Percentiles rank a stretch among this genome's conserved stretches.
These are phyloP conservation scores for Chanos chanos DNA, from an alignment of 2,797 vertebrate species.

Conservation along the genomic window DNA sequence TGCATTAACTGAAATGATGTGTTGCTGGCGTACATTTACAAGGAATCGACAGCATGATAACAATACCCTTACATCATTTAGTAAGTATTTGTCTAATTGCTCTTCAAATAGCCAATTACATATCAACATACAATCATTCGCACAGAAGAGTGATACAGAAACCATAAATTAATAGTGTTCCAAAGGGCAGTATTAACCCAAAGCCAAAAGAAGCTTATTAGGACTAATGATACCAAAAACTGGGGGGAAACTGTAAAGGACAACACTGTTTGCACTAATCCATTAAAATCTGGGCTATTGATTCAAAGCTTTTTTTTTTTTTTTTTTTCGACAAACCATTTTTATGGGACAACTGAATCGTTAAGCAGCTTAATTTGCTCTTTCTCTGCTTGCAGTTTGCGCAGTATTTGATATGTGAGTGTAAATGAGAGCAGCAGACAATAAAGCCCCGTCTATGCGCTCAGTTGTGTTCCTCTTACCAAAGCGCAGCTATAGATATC, in stretches of 20 bases:
- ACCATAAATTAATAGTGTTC: slow-evolving; percentile 37
- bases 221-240: slow-evolving; percentile 39
- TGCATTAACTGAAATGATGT: not conserved
- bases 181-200: slow-evolving; percentile 40
- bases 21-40: slow-evolving; percentile 12
- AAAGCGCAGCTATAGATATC: slow-evolving; percentile 49
- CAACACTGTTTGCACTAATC: slow-evolving; percentile 53
- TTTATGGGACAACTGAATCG: slow-evolving; percentile 53
- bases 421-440: slow-evolving; percentile 56
- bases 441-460: slow-evolving; percentile 54
- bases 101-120: slow-evolving; percentile 28
- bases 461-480: slow-evolving; percentile 43
- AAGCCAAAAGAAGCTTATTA: slow-evolving; percentile 41
- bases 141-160: slow-evolving; percentile 6
- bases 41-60: slow-evolving; percentile 37
- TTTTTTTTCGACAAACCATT: slow-evolving; percentile 55
- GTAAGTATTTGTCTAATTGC: no score
- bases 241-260: slow-evolving; percentile 50
- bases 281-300: slow-evolving; percentile 60
- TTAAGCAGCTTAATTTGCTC: slow-evolving; percentile 63
- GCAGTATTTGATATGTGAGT: slow-evolving; percentile 31
- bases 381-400: slow-evolving; percentile 47
- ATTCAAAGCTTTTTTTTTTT: slow-evolving; percentile 49
- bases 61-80: slow-evolving; percentile 47
- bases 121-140: slow-evolving; percentile 40